A percentile compares a stretch with the other conserved stretches of the same genome.
Evolutionary conservation across 2,797 vertebrate species (phyloP).

Genomic region (Loris lydekkerianus): DNA sequence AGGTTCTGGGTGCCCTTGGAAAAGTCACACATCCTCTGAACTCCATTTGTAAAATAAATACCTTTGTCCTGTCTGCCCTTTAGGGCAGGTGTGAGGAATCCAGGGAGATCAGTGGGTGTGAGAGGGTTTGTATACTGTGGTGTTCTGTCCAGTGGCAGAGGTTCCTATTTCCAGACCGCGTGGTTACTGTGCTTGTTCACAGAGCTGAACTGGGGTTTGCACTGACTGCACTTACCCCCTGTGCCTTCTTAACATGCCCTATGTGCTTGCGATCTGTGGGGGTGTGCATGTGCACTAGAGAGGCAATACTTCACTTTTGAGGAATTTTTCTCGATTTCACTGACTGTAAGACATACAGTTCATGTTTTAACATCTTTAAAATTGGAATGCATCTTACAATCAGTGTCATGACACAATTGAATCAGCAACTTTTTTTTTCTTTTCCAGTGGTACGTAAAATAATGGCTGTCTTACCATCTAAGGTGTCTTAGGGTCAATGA

Average conservation of each 20-base stretch:
- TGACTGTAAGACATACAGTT: background rate
- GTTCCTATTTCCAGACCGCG: background rate
- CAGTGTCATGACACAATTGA: background rate
- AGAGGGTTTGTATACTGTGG: background rate
- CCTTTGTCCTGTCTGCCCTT: background rate
- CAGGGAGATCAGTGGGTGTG: background rate
- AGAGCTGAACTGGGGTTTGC: background rate
- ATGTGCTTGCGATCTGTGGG: background rate
- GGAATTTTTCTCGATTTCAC: background rate
- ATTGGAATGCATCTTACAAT: background rate
- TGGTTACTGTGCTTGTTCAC: background rate
- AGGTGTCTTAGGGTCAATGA: background rate
- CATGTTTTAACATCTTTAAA: conserved; percentile 19
- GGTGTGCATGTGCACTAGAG: background rate
- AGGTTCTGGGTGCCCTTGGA: background rate
- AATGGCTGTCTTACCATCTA: background rate
- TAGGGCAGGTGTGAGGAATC: background rate
- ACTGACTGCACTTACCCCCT: background rate
- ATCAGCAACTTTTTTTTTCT: conserved; percentile 7
- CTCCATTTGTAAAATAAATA: background rate
- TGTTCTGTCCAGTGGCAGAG: background rate
- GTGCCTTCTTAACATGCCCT: background rate
- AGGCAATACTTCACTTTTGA: background rate
- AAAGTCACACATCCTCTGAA: background rate
- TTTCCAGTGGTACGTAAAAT: background rate